These are phyloP conservation scores for Lamellibrachia columna DNA, from an alignment of 2,888 invertebrate genomes.

Conservation along the genomic window DNA sequence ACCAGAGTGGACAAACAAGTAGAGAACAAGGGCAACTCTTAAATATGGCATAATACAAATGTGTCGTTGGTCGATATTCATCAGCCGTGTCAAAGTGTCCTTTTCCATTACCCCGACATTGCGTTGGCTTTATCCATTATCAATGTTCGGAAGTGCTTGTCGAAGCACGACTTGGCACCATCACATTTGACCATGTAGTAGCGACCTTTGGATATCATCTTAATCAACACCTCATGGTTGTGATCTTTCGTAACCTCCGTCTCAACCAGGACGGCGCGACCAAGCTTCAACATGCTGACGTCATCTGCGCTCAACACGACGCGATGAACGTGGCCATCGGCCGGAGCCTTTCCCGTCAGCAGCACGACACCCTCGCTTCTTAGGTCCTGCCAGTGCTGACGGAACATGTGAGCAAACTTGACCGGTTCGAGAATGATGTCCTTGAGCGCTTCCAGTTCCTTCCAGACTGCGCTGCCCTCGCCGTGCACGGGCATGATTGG, in stretches of 20 bases:
- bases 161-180: not conserved
- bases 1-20: too few relatives aligned
- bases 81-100: not conserved
- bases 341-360: not conserved
- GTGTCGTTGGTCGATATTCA: not conserved
- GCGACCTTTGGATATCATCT: not conserved
- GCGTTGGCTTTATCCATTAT: not conserved
- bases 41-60: not conserved
- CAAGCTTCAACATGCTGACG: not conserved
- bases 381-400: not conserved
- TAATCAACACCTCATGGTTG: not conserved
- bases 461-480: conserved; percentile 48
- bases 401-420: conserved; percentile 14
- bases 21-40: not conserved
- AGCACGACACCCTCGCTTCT: not conserved
- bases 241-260: not conserved
- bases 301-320: not conserved
- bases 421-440: conserved; percentile 25
- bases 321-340: not conserved
- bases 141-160: conserved; percentile 17
- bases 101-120: not conserved
- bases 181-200: conserved; percentile 25
- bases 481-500: conserved; percentile 53
- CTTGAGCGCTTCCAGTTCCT: conserved; percentile 44
- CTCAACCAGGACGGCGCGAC: not conserved